Base-by-base conservation (phyloP, 2,888 invertebrate genomes). In the Torymus texanus region DNA sequence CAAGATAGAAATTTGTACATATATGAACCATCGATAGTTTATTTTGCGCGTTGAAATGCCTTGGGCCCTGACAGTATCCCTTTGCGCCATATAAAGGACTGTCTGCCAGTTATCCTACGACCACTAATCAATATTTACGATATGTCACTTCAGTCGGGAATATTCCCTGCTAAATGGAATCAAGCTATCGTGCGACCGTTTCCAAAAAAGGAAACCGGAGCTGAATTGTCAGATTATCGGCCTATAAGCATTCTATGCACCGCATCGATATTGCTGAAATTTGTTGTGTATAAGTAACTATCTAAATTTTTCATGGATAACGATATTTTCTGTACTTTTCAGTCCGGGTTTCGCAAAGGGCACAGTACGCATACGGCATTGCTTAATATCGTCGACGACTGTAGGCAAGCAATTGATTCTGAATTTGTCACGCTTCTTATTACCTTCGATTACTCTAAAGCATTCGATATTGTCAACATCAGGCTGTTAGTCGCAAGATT, bases 131-230 rank as follows among this genome's bases (percentile, higher is more conserved):
- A 76, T 3, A 50, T 78, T 0, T 77, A 55, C 24, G 79, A 81
- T 12, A 51, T 75, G 16, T 75, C 75, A 2, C 74, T 59, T 14
- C 55, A 18, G 14, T 50, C 59, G 8, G 29, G 55, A 4, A 11
- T 53, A 14, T 78, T 67, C 21, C 79, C 68, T 12, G 1, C 16
- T 3, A 14, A 24, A 12, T 79, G 81, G 75, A 75, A 61, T 56
- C 16, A 21, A 16, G 74, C 77, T 4, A n/a, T 24, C 1, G 66
- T 81, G 11, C 67, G 77, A 0, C 75, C 80, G 1, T 82, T 82
- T 1, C 80, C 71, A 0, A 76, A 80, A 67, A 63, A 51, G 1
- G 16, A 50, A 10, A 76, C 61, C 21, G 53, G 70, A 12, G 53
- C 18, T 11, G 50, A 12, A 18, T 21, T 56, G 2, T 55, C 24